Base-by-base conservation (phyloP, 2,888 invertebrate species). In the Drosophila kokeensis region DNA sequence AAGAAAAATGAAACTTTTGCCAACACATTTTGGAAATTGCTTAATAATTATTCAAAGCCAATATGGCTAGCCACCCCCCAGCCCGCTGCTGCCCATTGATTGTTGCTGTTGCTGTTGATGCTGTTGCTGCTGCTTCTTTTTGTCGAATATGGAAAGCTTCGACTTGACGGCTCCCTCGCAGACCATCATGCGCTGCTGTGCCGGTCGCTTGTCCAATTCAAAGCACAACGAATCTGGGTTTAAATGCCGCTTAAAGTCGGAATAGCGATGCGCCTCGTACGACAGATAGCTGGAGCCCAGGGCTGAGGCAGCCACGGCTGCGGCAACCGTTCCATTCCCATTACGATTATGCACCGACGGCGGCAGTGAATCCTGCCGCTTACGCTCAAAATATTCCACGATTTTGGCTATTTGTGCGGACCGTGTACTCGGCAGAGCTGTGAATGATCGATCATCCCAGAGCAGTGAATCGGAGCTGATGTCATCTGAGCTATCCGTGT, bases 141-240 rank as follows among this genome's bases (percentile, higher is more conserved):
- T 97, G 93, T 97, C 97, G 93, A 97, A 97, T 48, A 97, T 95
- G 78, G 96, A 96, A 91, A 97, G 94, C 93, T 97, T 97, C 61
- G 97, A 97, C 90, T 95, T 95, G 70, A 97, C 97, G 60, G 97
- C 97, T 78, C 97, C 97, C 91, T 97, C 97, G 93, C 97, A 97
- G 40, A 97, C 95, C 91, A 96, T 95, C 79, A 97, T 94, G 53
- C 97, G 94, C 87, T 95, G 95, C 79, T 95, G 95, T 40, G 94
- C 94, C 38, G 93, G 92, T 65, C 93, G 92, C 69, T 93, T 93
- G 71, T 93, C 93, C 76, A 93, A 75, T 49, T 93, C 93, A 18
- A 93, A 92, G 80, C 93, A 93, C 69, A 93, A 90, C 3, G 92
- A 89, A 65, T 93, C 93, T 8, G 92, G 73, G 68, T 86, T 92